Base-by-base conservation (phyloP, 2,113 vertebrate genomes). In the Vimba vimba region DNA sequence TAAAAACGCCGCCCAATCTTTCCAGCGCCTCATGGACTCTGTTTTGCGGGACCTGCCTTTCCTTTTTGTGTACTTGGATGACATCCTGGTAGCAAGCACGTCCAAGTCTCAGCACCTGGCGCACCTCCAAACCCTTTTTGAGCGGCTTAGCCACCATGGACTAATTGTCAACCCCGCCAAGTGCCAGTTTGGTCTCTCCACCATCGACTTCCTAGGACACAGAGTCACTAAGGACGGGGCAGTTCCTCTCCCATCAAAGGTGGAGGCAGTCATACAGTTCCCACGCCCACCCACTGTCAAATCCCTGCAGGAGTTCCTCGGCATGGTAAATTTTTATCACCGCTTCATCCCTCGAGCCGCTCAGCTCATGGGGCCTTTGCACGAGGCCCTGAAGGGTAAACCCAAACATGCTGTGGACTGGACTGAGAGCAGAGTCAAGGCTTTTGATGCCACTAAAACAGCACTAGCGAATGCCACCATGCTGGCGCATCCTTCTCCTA, bases 1-100 rank as follows among this genome's bases (percentile, higher is more conserved):
- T 9, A 33, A 66, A 39, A 36, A 33, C 7, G 55, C 73, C 1
- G 59, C 33, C 27, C 30, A 52, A 8, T 21, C 55, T 19, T 59
- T 59, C 6, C 19, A 59, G 6, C 19, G 55, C 4, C 19, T 59
- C 21, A 59, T 59, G 55, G 55, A 59, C 21, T 57, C 55, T 57
- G 55, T 57, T 5, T 57, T 57, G 55, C 4, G 55, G 17, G 55
- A 59, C 55, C 55, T 23, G 55, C 25, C 50, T 64, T 75, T 75
- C 12, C 11, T 86, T 43, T 82, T 75, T 77, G 79, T 77, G 17
- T 86, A 82, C 17, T 33, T 86, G 57, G 79, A 82, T 33, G 85
- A 86, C 39, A 82, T 82, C 13, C 39, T 83, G 0, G 69, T 83
- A 4, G 80, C 50, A 2, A 84, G 82, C 27, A 23, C 21, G 1